Evolutionary conservation across 1,140 invertebrate species (phyloP).

Genomic region (Solen grandis): DNA sequence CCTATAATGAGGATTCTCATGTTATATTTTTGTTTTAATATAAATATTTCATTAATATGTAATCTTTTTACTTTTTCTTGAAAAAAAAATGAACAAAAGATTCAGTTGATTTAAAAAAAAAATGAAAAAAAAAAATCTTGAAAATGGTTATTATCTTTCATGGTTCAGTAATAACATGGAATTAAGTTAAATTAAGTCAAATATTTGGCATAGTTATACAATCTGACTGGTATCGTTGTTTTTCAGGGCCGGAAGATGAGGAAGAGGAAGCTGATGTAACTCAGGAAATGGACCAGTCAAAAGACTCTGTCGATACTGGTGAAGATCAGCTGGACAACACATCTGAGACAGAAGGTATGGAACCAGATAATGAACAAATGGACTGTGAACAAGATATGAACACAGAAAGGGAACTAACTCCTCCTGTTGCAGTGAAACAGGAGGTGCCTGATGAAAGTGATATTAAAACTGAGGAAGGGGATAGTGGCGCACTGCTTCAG

Average conservation of each 20-base stretch:
- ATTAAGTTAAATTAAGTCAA: no score
- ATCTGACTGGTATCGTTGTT: no score
- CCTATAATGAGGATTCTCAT: no score
- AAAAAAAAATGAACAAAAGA: no score
- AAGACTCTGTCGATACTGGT: constrained; percentile 23
- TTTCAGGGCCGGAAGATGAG: constrained; percentile 55
- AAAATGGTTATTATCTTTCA: no score
- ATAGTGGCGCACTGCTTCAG: not conserved
- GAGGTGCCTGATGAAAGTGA: constrained; percentile 15
- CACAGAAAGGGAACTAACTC: constrained; percentile 24
- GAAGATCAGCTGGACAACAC: constrained; percentile 33
- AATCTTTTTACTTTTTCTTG: no score
- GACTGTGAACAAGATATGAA: constrained; percentile 12
- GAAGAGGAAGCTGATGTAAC: constrained; percentile 39
- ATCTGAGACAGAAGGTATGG: constrained; percentile 28
- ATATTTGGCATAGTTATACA: no score
- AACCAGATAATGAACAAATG: constrained; percentile 40
- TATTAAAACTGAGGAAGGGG: not conserved
- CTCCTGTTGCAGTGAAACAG: constrained; percentile 2
- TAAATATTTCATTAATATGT: no score
- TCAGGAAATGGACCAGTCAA: constrained; percentile 41
- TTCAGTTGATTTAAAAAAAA: no score
- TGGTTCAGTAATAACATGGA: no score
- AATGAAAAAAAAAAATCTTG: no score
- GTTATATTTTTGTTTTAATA: no score